Percentiles rank a stretch among this genome's conserved stretches.
Conservation (phyloP, 2,113 vertebrate genomes). For the Coregonus clupeaformis region DNA sequence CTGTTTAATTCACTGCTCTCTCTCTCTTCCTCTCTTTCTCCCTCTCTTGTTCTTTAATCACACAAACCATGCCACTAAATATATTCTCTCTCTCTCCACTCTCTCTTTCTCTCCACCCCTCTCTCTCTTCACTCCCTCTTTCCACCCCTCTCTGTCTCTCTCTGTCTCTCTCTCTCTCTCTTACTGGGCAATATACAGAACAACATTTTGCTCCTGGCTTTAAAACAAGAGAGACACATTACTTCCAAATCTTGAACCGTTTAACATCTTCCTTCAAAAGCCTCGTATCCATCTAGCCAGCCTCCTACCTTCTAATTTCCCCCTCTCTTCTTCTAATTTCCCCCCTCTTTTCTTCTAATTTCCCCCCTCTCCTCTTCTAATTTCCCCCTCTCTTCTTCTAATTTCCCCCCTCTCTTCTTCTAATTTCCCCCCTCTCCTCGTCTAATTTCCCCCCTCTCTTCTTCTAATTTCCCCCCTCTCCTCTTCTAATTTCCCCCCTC, state of each 20-base stretch:
- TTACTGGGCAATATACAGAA: slow-evolving; percentile 51
- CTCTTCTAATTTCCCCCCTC: neutral
- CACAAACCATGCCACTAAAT: neutral
- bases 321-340: slow-evolving; percentile 14
- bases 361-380: neutral
- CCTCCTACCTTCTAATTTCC: neutral
- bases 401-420: neutral
- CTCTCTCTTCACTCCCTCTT: no score
- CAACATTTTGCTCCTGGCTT: slow-evolving; percentile 43
- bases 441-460: no score
- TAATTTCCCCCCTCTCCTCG: neutral
- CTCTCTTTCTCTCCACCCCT: no score
- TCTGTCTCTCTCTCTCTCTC: slow-evolving; percentile 13
- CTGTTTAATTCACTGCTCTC: no score
- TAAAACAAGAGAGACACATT: slow-evolving; percentile 49
- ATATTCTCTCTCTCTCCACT: no score
- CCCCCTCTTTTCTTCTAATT: neutral
- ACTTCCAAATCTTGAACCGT: slow-evolving; percentile 60
- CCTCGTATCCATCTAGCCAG: slow-evolving; percentile 18
- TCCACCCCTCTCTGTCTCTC: no score
- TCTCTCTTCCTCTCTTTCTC: no score
- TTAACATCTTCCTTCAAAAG: slow-evolving; percentile 46
- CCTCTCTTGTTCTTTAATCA: slow-evolving; percentile 30
- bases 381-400: neutral
- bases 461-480: neutral